These are phyloP conservation scores for Masnerella sp. DNA, from an alignment of 2,888 invertebrate genomes.

Conservation along the genomic window DNA sequence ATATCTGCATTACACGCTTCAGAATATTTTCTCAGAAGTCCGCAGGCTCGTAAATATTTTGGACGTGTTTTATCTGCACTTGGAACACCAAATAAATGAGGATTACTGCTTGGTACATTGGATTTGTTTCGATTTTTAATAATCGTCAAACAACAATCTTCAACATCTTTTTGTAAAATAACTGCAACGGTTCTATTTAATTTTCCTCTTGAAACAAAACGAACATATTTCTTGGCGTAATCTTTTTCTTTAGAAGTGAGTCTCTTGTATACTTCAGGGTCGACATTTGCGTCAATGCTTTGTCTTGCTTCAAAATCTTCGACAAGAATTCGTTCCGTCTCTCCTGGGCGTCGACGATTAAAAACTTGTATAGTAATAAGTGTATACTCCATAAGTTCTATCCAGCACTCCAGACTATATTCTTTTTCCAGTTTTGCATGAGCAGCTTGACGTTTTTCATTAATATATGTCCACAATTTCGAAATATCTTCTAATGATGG, in stretches of 20 bases:
- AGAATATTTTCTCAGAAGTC: slow-evolving; percentile 14
- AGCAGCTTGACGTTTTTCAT: slow-evolving; percentile 7
- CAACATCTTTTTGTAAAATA: slow-evolving; percentile 17
- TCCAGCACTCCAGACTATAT: slow-evolving; percentile 39
- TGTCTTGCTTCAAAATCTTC: slow-evolving; percentile 60
- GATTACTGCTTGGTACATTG: slow-evolving; percentile 8
- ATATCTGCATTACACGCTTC: slow-evolving; percentile 10
- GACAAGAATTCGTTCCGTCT: slow-evolving; percentile 58
- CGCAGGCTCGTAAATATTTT: slow-evolving; percentile 21
- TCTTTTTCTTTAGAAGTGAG: slow-evolving; percentile 45
- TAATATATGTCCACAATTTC: slow-evolving; percentile 23
- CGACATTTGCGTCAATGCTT: slow-evolving; percentile 53
- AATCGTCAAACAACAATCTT: slow-evolving; percentile 13
- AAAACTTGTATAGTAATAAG: slow-evolving; percentile 61
- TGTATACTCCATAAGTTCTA: slow-evolving; percentile 50
- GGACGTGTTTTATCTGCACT: slow-evolving; percentile 6
- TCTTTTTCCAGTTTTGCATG: slow-evolving; percentile 4
- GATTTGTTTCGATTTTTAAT: slow-evolving; percentile 27
- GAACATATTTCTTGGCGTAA: slow-evolving; percentile 56
- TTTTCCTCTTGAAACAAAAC: slow-evolving; percentile 63
- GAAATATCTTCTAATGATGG: slow-evolving; percentile 42
- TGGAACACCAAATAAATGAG: slow-evolving; percentile 35
- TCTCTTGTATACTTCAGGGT: slow-evolving; percentile 49
- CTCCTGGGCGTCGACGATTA: slow-evolving; percentile 63
- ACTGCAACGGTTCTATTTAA: slow-evolving; percentile 49